Conservation (phyloP, 2,113 vertebrate species). For the Diphyllodes magnificus region DNA sequence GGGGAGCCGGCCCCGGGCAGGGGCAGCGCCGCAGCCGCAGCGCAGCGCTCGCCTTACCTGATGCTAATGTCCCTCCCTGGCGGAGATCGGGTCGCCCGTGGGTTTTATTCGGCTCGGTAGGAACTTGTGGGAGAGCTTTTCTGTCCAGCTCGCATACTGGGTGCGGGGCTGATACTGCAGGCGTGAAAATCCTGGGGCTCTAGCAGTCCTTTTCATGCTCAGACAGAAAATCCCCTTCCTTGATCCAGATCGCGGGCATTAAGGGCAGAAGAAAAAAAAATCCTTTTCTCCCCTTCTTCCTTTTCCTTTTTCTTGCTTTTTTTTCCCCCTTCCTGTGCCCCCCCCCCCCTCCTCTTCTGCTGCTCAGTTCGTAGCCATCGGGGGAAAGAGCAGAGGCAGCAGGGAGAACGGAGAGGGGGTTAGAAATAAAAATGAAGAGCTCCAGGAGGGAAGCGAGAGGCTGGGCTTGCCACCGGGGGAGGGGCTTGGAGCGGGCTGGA, state of each 20-base stretch:
- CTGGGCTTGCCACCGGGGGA: slow-evolving; percentile 58
- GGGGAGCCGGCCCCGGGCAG: background rate
- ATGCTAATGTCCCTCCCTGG: slow-evolving; percentile 71
- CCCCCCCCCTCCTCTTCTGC: background rate
- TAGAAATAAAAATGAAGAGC: slow-evolving; percentile 72
- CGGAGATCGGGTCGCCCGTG: slow-evolving; percentile 55
- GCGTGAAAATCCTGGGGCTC: slow-evolving; percentile 71
- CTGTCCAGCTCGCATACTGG: slow-evolving; percentile 76
- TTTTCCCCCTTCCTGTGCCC: background rate
- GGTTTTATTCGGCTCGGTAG: slow-evolving; percentile 72
- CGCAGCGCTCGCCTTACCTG: slow-evolving; percentile 71
- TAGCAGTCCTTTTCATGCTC: slow-evolving; percentile 82
- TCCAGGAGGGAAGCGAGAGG: slow-evolving; percentile 62
- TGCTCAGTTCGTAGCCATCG: slow-evolving; percentile 67
- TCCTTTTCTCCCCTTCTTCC: background rate
- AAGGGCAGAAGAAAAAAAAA: slow-evolving; percentile 36
- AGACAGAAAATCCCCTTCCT: slow-evolving; percentile 70
- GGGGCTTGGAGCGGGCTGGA: slow-evolving; percentile 51
- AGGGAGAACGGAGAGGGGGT: slow-evolving; percentile 63
- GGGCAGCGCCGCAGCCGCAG: slow-evolving; percentile 20
- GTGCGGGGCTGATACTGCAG: slow-evolving; percentile 67
- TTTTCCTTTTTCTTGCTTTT: background rate
- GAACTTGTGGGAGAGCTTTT: slow-evolving; percentile 70
- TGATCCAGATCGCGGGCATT: slow-evolving; percentile 74
- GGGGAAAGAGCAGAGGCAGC: slow-evolving; percentile 63